Percentiles rank a stretch among this genome's conserved stretches.
These are phyloP conservation scores for Monomorium pharaonis DNA, from an alignment of 1,140 invertebrate species.

Conservation along the genomic window DNA sequence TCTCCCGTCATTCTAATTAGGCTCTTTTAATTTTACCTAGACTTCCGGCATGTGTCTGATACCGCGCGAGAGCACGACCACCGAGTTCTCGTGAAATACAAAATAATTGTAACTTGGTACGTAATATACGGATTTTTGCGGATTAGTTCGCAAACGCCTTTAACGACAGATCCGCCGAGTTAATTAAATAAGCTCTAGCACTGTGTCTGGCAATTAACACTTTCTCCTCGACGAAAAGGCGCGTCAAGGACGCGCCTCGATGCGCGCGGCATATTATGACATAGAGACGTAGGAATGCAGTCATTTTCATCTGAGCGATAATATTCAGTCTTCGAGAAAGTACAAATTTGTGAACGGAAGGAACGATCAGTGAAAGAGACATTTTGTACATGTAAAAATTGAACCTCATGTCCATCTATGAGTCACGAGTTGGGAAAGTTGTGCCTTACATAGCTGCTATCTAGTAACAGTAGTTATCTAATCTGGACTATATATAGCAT, in stretches of 20 bases:
- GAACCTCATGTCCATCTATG: too few species aligned
- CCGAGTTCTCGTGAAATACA: not conserved
- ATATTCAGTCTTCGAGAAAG: not conserved
- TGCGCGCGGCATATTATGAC: slow-evolving; percentile 5
- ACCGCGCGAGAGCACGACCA: not conserved
- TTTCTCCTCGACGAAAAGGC: slow-evolving; percentile 37
- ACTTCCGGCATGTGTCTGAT: slow-evolving; percentile 7
- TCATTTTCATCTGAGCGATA: slow-evolving; percentile 2
- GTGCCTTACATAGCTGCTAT: too few species aligned
- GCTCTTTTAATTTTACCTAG: slow-evolving; percentile 8
- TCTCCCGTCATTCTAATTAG: slow-evolving; percentile 2
- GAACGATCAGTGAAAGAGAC: not conserved
- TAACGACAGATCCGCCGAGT: not conserved
- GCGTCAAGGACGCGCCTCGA: slow-evolving; percentile 40
- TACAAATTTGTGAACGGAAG: not conserved
- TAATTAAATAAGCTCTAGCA: slow-evolving; percentile 43
- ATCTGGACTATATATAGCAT: too few species aligned
- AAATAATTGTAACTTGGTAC: not conserved
- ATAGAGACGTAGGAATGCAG: slow-evolving; percentile 4
- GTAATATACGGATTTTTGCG: not conserved
- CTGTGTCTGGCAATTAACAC: slow-evolving; percentile 28
- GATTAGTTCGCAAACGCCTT: not conserved
- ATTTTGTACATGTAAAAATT: too few species aligned
- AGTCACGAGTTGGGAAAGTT: too few species aligned
- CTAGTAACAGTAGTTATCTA: too few species aligned